phyloP scores from a whole-genome alignment of 1,140 invertebrate genomes.

The Pantala flavescens region DNA sequence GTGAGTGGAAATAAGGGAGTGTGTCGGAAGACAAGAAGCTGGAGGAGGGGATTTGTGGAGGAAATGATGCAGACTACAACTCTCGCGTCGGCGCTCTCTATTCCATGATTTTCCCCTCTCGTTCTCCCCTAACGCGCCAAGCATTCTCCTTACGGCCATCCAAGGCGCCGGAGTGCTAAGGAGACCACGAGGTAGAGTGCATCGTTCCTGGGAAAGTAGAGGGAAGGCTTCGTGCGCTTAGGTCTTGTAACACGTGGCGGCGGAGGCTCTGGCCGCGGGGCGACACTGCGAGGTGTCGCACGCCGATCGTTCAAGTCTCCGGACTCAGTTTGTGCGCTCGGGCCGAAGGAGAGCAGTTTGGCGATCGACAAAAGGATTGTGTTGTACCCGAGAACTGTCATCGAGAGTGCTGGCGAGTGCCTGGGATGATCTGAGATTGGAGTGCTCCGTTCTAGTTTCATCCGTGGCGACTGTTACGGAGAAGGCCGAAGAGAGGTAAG shows the following conservation, averaged over 20 bases:
- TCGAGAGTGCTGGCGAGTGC: too few relatives aligned
- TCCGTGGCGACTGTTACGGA: too few relatives aligned
- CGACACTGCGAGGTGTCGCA: neutral
- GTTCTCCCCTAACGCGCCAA: neutral
- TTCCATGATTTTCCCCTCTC: neutral
- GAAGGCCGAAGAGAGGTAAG: too few relatives aligned
- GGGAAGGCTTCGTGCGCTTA: neutral
- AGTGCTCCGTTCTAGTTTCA: too few relatives aligned
- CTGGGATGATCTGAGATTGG: too few relatives aligned
- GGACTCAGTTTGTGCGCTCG: neutral
- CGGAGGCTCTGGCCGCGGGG: neutral
- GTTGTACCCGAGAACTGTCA: too few relatives aligned
- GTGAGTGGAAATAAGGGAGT: neutral
- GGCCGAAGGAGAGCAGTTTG: too few relatives aligned
- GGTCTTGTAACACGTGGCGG: neutral
- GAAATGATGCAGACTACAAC: constrained; percentile 1
- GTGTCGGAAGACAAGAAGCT: neutral
- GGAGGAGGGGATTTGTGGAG: neutral
- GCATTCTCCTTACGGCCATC: neutral
- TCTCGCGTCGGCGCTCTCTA: neutral
- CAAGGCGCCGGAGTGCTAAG: neutral
- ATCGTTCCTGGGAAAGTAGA: constrained; percentile 1
- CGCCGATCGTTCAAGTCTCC: neutral
- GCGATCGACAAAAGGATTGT: too few relatives aligned
- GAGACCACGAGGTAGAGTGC: neutral